Evolutionary conservation across 1,140 invertebrate genomes (phyloP), one percentile per base, ranked within the genome.

Genomic region (Bombus waltoni): DNA sequence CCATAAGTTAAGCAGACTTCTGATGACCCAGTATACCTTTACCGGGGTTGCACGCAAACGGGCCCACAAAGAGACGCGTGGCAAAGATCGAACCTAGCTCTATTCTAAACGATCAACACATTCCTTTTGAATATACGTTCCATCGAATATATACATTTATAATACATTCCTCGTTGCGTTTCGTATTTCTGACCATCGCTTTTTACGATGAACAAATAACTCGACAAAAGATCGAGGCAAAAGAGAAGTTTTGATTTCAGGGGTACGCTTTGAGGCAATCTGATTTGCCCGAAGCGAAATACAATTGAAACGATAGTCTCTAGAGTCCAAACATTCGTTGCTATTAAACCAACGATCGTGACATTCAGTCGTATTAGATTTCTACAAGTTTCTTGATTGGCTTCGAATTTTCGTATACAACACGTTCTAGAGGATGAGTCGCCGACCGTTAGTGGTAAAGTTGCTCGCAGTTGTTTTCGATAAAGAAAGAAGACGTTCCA

Each of bases 1-100:
- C 15, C 86, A 81, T 86, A 87, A 89, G 90, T 90, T 91, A 86
- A 90, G 42, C 89, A 74, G 89, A 83, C 84, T 83, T 90, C 80
- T 86, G 81, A 91, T 86, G 86, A 80, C 72, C 80, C 40, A 71
- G 57, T 83, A 86, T 73, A 79, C 84, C 62, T 57, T 71, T 44
- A 11, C n/a, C 47, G 40, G 73, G 70, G 71, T 85, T 85, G 84
- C 80, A 70, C 82, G 77, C 62, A 72, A 89, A 89, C 80, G 83
- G 47, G 70, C 13, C 79, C 70, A 83, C 87, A 90, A 90, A 91
- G 74, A 75, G 40, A 59, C 57, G 81, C 84, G 76, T 65, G 80
- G 47, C 25, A 86, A 87, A 84, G 87, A 91, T 89, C 81, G 80
- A 88, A 74, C 86, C 68, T 68, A 68, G 5, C 3, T 15, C 35